phyloP scores from a whole-genome alignment of 2,797 vertebrate species.

The Natrix natrix region DNA sequence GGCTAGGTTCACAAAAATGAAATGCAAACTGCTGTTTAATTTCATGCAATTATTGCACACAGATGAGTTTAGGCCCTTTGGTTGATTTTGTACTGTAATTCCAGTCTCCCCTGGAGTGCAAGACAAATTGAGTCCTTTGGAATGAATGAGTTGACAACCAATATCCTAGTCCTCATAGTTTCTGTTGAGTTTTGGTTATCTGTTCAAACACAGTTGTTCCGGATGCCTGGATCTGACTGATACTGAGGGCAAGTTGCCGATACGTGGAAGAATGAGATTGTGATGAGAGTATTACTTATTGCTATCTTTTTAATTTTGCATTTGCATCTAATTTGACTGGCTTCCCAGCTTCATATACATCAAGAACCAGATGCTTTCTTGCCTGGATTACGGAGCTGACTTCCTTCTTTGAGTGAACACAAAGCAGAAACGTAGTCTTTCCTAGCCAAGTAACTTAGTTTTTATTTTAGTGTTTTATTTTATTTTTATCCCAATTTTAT shows the following conservation, averaged over 20 bases:
- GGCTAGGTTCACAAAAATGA: not conserved
- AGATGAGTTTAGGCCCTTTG: not conserved
- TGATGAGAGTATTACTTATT: not conserved
- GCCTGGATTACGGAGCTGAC: not conserved
- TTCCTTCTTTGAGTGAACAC: not conserved
- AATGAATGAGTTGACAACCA: not conserved
- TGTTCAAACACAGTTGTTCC: not conserved
- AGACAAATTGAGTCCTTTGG: not conserved
- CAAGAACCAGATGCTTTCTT: not conserved
- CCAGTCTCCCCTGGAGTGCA: not conserved
- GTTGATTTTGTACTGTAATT: not conserved
- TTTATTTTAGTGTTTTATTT: not conserved
- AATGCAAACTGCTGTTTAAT: conserved; percentile 1
- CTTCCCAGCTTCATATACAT: not conserved
- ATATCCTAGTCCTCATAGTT: not conserved
- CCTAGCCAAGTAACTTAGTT: not conserved
- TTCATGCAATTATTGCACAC: not conserved
- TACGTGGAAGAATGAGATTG: not conserved
- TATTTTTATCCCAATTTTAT: not conserved
- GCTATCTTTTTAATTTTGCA: not conserved
- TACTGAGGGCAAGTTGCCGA: not conserved
- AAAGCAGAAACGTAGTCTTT: not conserved
- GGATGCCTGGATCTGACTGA: not conserved
- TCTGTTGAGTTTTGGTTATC: not conserved
- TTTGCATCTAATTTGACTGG: not conserved